These are phyloP conservation scores for Megalops cyprinoides DNA, from an alignment of 2,797 vertebrate species.

Conservation along the genomic window DNA sequence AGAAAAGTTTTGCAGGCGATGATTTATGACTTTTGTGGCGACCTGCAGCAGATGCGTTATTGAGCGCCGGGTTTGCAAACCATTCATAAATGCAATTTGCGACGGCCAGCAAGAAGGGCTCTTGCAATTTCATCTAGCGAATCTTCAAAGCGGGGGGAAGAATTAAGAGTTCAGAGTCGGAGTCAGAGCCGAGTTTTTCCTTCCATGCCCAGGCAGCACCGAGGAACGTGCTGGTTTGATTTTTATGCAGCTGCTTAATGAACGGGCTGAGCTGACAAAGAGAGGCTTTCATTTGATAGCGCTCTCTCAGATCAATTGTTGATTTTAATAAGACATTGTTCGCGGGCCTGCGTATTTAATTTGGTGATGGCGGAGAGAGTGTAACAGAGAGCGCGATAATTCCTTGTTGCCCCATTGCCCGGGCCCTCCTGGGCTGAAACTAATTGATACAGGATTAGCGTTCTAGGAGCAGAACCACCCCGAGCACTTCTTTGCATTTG, in stretches of 20 bases:
- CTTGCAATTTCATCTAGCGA: constrained; percentile 21
- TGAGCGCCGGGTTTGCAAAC: background rate
- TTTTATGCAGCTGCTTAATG: constrained; percentile 48
- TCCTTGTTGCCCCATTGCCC: constrained; percentile 47
- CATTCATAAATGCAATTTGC: background rate
- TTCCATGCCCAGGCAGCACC: background rate
- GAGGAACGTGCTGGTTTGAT: constrained; percentile 34
- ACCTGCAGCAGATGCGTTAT: background rate
- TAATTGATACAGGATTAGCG: constrained; percentile 79
- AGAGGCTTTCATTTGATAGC: constrained; percentile 21
- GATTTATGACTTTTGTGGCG: background rate
- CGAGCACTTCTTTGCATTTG: constrained; percentile 38
- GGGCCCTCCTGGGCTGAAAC: constrained; percentile 71
- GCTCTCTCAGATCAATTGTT: constrained; percentile 46
- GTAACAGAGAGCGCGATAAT: constrained; percentile 50
- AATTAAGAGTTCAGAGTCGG: constrained; percentile 14
- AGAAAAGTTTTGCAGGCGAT: background rate
- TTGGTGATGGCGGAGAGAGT: constrained; percentile 50
- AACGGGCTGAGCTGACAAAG: constrained; percentile 47
- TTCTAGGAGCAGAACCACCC: constrained; percentile 63
- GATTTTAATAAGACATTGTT: constrained; percentile 61
- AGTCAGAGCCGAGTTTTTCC: constrained; percentile 11
- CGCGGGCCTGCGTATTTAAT: constrained; percentile 55
- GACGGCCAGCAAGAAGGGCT: background rate
- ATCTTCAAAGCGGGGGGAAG: background rate